phyloP scores from a whole-genome alignment of 2,797 vertebrate species.

The Lepilemur septentrionalis region DNA sequence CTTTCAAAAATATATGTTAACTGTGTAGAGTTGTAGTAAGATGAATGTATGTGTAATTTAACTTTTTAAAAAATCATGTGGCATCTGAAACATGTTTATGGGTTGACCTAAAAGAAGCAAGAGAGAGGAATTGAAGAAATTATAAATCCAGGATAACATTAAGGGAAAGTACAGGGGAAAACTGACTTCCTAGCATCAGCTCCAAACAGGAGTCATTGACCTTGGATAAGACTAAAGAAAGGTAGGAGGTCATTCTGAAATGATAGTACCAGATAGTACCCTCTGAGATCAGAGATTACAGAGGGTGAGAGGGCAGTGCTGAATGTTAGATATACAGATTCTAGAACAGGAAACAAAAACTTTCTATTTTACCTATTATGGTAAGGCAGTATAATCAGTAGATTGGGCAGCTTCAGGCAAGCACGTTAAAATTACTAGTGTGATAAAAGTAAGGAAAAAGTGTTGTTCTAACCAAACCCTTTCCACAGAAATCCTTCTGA shows the following conservation, averaged over 20 bases:
- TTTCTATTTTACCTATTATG: neutral
- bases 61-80: neutral
- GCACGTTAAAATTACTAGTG: neutral
- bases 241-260: no score
- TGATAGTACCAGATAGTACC: no score
- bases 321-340: neutral
- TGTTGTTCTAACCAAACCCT: neutral
- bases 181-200: neutral
- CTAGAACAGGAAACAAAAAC: neutral
- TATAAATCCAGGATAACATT: neutral
- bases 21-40: neutral
- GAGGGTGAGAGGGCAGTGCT: neutral
- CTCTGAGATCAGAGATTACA: neutral
- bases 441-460: neutral
- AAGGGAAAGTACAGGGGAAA: neutral
- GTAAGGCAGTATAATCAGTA: neutral
- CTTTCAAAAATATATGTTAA: neutral
- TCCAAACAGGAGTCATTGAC: neutral
- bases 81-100: neutral
- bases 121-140: neutral
- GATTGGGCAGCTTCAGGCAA: neutral
- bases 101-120: neutral
- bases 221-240: neutral
- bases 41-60: neutral
- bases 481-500: neutral